Base-by-base conservation (phyloP, 2,797 vertebrate species). In the Leuciscus waleckii region DNA sequence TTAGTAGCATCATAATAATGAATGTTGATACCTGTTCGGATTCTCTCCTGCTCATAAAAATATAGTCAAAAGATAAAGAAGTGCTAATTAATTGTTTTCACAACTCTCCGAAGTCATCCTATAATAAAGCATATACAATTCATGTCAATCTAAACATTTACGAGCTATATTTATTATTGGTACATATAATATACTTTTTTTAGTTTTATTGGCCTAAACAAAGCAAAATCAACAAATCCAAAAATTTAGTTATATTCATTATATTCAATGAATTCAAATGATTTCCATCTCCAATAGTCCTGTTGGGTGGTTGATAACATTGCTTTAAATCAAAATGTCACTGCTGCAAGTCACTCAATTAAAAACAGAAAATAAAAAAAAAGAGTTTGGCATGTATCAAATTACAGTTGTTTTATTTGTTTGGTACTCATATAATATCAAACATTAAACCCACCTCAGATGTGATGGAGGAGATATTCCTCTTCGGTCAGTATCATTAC, bases 401-500 rank as follows among this genome's bases (percentile, higher is more conserved):
- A 70, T 58, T 3, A 41, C 29, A 37, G 3, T 32, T 0, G 4
- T 37, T 69, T 37, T 51, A 81, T 80, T 69, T 9, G 9, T 54
- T 81, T 69, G 11, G 11, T 80, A 35, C 21, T 69, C 32, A 37
- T 51, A 69, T 35, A 43, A 32, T n/a, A 46, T 56, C 41, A 77
- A 63, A 69, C 23, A 82, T 87, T 87, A 70, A 81, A 89, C 84
- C 85, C 71, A 89, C 89, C 89, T 73, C 1, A 21, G 26, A 8
- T 87, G 49, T 71, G 49, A 63, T 81, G 54, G 67, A 86, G 61
- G 56, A 39, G 6, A 41, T n/a, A 73, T 73, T 81, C 74, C 37
- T 82, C 37, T 82, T 71, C 46, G 21, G 54, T 87, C 82, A 85
- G 74, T 54, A 77, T 78, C 76, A 82, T 78, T 81, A 86, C 85